Percentiles rank a stretch among this genome's conserved stretches.
These are phyloP conservation scores for Chunga burmeisteri DNA, from an alignment of 2,113 vertebrate genomes.

Conservation along the genomic window DNA sequence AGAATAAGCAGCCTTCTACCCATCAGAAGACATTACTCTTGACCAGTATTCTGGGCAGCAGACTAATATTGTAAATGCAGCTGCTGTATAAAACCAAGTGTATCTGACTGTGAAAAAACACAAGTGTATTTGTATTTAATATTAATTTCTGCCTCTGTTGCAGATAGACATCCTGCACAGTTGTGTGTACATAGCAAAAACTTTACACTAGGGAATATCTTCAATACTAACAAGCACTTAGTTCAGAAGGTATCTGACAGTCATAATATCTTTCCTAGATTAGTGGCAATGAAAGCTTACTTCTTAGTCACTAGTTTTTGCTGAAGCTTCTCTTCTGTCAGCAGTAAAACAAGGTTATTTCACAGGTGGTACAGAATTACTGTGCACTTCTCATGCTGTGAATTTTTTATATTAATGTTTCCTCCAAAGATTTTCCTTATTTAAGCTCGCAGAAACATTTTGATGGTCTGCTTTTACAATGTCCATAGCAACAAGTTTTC, in stretches of 20 bases:
- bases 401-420: neutral
- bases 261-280: neutral
- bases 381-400: neutral
- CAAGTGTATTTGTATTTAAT: neutral
- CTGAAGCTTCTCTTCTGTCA: neutral
- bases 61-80: neutral
- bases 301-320: neutral
- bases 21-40: neutral
- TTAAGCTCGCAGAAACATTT: neutral
- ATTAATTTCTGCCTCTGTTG: neutral
- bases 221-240: neutral
- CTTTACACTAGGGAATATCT: neutral
- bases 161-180: neutral
- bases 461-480: neutral
- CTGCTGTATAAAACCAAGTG: neutral
- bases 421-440: neutral
- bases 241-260: neutral
- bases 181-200: neutral
- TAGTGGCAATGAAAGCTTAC: neutral
- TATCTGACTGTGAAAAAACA: neutral
- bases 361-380: neutral
- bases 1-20: neutral
- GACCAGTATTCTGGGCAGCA: neutral
- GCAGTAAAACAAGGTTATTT: neutral
- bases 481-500: neutral